Percentiles rank a stretch among this genome's conserved stretches.
Conservation (phyloP, 2,888 invertebrate genomes). For the Beris morrisii region DNA sequence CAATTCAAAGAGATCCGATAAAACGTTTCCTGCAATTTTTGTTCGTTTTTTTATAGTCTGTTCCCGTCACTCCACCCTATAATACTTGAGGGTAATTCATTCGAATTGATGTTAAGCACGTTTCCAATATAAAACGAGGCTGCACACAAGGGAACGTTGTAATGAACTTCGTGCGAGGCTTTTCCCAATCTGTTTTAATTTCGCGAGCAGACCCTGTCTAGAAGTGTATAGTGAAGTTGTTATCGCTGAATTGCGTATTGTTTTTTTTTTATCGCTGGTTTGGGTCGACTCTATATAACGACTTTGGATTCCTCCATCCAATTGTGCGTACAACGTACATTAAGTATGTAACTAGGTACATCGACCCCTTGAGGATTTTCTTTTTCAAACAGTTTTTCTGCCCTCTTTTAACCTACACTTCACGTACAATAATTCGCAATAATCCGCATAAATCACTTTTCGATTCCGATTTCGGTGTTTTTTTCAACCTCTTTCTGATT, state of each 20-base stretch:
- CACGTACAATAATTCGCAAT: slow-evolving; percentile 18
- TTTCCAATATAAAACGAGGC: slow-evolving; percentile 34
- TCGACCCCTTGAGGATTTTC: too few relatives aligned
- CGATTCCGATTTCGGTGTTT: slow-evolving; percentile 33
- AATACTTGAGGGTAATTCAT: slow-evolving; percentile 27
- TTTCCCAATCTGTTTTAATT: slow-evolving; percentile 24
- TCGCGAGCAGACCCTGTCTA: neutral
- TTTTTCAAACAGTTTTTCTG: too few relatives aligned
- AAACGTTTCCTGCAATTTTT: slow-evolving; percentile 14
- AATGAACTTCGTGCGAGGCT: slow-evolving; percentile 32
- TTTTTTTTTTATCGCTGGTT: neutral
- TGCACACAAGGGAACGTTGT: slow-evolving; percentile 18
- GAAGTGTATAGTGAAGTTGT: neutral
- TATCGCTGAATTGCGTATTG: neutral
- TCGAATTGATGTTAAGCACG: slow-evolving; percentile 38
- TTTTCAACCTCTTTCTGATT: slow-evolving; percentile 8
- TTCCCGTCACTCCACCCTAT: slow-evolving; percentile 3
- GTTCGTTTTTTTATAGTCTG: neutral
- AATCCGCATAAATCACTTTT: slow-evolving; percentile 37
- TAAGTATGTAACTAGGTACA: too few relatives aligned
- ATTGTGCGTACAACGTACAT: too few relatives aligned
- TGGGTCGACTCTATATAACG: neutral
- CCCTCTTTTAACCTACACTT: neutral
- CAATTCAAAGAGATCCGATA: slow-evolving; percentile 5
- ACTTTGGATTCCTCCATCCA: neutral